Conservation (phyloP, 2,113 vertebrate species). For the Spea multiplicata region DNA sequence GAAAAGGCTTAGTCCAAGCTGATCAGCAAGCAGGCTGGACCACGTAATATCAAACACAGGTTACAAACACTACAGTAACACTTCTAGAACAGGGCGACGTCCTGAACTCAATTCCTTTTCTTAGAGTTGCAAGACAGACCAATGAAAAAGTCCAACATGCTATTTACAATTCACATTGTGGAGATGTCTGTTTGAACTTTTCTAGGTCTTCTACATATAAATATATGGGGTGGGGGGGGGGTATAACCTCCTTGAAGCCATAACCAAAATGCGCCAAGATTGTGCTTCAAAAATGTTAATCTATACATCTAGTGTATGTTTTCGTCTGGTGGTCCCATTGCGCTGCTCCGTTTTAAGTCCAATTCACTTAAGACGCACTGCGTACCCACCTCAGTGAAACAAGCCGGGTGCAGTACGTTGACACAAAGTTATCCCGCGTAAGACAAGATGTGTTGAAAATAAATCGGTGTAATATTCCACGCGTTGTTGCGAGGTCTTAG, state of each 20-base stretch:
- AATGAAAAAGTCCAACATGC: constrained; percentile 64
- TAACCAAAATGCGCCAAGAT: constrained; percentile 58
- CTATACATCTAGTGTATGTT: constrained; percentile 53
- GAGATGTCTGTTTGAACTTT: constrained; percentile 56
- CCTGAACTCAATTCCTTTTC: constrained; percentile 60
- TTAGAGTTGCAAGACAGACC: constrained; percentile 66
- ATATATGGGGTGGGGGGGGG: constrained; percentile 50
- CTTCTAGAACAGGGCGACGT: constrained; percentile 59
- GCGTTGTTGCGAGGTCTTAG: too few relatives aligned
- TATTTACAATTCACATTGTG: constrained; percentile 71
- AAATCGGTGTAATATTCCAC: too few relatives aligned
- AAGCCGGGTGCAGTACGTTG: too few relatives aligned
- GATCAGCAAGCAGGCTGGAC: constrained; percentile 60
- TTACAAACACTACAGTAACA: constrained; percentile 61
- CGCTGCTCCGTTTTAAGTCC: constrained; percentile 32
- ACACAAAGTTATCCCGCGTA: too few relatives aligned
- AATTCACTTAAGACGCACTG: background rate
- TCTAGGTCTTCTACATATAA: constrained; percentile 48
- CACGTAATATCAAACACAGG: constrained; percentile 60
- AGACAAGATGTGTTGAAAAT: too few relatives aligned
- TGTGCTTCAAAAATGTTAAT: constrained; percentile 59
- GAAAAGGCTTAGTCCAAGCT: constrained; percentile 51
- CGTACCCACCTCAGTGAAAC: too few relatives aligned
- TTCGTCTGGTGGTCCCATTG: constrained; percentile 48
- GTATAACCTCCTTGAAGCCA: constrained; percentile 48